Evolutionary conservation across 1,140 invertebrate species (phyloP), one percentile per base, ranked within the genome.

Genomic region (Nephotettix cincticeps): DNA sequence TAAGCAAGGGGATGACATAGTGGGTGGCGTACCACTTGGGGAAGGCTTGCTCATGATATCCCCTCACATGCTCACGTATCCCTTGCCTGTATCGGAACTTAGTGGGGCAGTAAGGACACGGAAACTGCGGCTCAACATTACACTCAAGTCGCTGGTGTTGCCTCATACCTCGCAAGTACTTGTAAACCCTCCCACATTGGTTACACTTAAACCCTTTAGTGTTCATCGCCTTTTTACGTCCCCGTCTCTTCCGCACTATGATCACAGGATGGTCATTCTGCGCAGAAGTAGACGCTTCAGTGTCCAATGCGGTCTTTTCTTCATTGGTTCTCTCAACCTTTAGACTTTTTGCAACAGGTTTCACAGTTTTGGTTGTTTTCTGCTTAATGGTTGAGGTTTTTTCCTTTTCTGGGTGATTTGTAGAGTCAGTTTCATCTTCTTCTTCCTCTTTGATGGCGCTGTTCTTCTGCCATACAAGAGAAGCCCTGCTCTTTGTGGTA

Each of bases 131-230:
- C 54, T 74, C 74, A 63, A 71, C 66, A 2, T 67, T 85, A 58
- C 86, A 86, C 63, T 86, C 84, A 17, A 86, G 84, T 13, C 83
- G 79, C 67, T 83, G 78, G 72, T 87, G 85, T n/a, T 84, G 79
- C 36, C 79, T 79, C 17, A 86, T 72, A 71, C 83, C 85, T 61
- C 83, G 81, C 27, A 79, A 75, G 76, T 83, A 84, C 66, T 83
- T 84, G 76, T 87, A 86, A 51, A n/a, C 19, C 29, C 21, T 64
- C 1, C 40, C 36, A 63, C 69, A 70, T 14, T 17, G 36, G 21
- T 70, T 25, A 47, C 69, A 70, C 2, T 23, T 27, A 29, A 61
- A 65, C 4, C 40, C 30, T 45, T 30, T 21, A 32, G 1, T 4
- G 13, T 4, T 25, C 6, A 2, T 25, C 9, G 11, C n/a, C 6